Evolutionary conservation across 2,797 vertebrate species (phyloP).

Genomic region (Anolis apletophallus): DNA sequence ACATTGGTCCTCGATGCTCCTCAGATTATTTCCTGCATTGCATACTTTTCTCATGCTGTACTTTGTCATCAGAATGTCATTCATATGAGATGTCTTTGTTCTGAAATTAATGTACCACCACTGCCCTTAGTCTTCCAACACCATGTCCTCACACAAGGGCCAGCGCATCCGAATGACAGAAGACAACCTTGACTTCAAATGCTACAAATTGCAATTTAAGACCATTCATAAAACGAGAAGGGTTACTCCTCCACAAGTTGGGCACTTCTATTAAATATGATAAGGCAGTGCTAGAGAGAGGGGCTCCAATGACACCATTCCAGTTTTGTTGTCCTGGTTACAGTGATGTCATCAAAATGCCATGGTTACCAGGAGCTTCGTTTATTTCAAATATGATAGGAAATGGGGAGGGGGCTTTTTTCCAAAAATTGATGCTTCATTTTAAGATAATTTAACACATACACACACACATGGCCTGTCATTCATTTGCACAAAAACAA

Average conservation of each 20-base stretch:
- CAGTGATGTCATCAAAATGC: constrained; percentile 74
- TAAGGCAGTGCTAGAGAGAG: constrained; percentile 57
- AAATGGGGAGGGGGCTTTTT: constrained; percentile 56
- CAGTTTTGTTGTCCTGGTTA: constrained; percentile 77
- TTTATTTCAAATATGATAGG: constrained; percentile 71
- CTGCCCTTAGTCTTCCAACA: background rate
- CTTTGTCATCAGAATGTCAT: background rate
- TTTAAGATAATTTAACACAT: constrained; percentile 35
- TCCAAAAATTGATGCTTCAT: constrained; percentile 52
- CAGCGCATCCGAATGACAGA: background rate
- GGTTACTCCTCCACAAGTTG: constrained; percentile 33
- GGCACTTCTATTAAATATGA: constrained; percentile 58
- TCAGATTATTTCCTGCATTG: constrained; percentile 2
- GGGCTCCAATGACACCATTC: constrained; percentile 70
- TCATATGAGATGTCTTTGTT: background rate
- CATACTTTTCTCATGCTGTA: background rate
- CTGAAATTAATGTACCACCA: background rate
- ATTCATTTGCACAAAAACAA: constrained; percentile 23
- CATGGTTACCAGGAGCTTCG: constrained; percentile 74
- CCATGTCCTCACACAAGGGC: background rate
- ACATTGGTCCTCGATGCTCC: background rate
- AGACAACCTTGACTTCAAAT: constrained; percentile 38
- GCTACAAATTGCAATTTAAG: constrained; percentile 6
- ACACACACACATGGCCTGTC: constrained; percentile 21
- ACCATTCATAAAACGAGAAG: constrained; percentile 40